A percentile compares a stretch with the other conserved stretches of the same genome.
These are phyloP conservation scores for Chalcis sispes DNA, from an alignment of 2,888 invertebrate species.

Conservation along the genomic window DNA sequence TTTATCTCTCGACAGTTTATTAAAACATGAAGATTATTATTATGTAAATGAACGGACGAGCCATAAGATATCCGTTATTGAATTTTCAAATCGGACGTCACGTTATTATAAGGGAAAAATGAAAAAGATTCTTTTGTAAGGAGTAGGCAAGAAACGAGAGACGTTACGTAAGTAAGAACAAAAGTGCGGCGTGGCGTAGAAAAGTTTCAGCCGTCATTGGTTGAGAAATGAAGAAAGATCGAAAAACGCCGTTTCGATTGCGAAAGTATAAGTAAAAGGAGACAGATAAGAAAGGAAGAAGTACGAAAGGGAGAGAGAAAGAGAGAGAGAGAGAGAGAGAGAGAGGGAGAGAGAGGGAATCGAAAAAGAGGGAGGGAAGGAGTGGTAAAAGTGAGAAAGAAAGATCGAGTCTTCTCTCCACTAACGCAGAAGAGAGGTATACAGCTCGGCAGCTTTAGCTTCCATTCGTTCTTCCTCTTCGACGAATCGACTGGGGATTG, in stretches of 20 bases:
- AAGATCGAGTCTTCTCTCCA: conserved; percentile 17
- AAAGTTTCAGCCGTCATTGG: conserved; percentile 10
- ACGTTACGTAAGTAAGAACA: neutral
- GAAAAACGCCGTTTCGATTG: conserved; percentile 8
- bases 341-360: conserved; percentile 15
- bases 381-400: neutral
- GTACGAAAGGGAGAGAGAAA: neutral
- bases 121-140: neutral
- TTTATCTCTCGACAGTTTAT: too few species aligned
- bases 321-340: neutral
- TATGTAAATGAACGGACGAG: too few species aligned
- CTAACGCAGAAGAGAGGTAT: conserved; percentile 2
- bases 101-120: too few species aligned
- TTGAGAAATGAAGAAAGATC: conserved; percentile 45
- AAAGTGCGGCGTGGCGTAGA: conserved; percentile 23
- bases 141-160: neutral
- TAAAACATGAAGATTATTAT: too few species aligned
- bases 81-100: too few species aligned
- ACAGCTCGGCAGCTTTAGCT: neutral
- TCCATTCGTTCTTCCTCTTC: conserved; percentile 11
- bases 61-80: too few species aligned
- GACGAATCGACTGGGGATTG: conserved; percentile 36
- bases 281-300: neutral
- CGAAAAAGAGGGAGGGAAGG: neutral
- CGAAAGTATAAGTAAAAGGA: neutral